A percentile compares a stretch with the other conserved stretches of the same genome.
These are phyloP conservation scores for Leptodactylus fuscus DNA, from an alignment of 2,113 vertebrate species.

Conservation along the genomic window DNA sequence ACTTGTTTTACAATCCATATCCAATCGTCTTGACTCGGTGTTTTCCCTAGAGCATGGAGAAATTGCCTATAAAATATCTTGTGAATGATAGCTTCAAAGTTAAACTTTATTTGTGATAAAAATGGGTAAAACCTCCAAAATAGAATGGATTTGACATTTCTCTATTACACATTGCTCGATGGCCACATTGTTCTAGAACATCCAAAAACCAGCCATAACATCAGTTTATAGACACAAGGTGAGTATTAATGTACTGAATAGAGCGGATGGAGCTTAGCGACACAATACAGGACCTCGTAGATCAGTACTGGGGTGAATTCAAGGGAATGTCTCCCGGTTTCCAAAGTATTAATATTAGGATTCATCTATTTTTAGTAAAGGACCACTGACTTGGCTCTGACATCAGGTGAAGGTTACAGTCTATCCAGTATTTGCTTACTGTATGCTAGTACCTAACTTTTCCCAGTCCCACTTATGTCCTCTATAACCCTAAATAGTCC, in stretches of 20 bases:
- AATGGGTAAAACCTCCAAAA: constrained; percentile 49
- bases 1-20: constrained; percentile 61
- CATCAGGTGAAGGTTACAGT: too few relatives aligned
- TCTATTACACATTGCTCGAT: constrained; percentile 26
- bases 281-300: not conserved
- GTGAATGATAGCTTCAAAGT: constrained; percentile 58
- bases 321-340: not conserved
- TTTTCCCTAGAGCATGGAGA: constrained; percentile 57
- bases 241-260: not conserved
- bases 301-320: not conserved
- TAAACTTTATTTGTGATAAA: constrained; percentile 60
- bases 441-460: too few relatives aligned
- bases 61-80: constrained; percentile 58
- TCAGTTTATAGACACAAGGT: not conserved
- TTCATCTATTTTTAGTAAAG: too few relatives aligned
- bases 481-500: too few relatives aligned
- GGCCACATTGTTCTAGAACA: not conserved
- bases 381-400: too few relatives aligned
- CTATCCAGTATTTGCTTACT: too few relatives aligned
- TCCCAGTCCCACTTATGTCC: too few relatives aligned
- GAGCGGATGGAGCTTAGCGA: not conserved
- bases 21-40: constrained; percentile 44
- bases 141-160: constrained; percentile 48
- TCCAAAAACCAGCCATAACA: not conserved
- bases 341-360: not conserved